Base-by-base conservation (phyloP, 1,140 invertebrate species). In the Musca domestica region DNA sequence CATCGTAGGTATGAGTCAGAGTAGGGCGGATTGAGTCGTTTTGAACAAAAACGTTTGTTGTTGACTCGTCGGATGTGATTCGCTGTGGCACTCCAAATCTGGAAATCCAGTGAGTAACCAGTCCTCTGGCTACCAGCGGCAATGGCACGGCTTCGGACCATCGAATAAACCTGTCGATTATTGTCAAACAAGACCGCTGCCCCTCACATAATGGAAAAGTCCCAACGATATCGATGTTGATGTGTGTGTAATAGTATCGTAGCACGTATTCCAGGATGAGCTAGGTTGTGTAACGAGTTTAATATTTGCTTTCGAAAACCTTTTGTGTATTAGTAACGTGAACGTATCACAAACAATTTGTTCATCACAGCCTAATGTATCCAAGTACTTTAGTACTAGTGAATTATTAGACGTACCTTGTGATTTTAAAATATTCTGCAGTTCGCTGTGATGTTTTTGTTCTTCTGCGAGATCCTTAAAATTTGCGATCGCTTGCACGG, bases 101-200 rank as follows among this genome's bases (percentile, higher is more conserved):
- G 9, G 74, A 27, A 12, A 84, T 73, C 82, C 82, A 83, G 34
- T 58, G 34, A 2, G 58, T 12, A 41, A 78, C 56, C 47, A 85
- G 67, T 4, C 75, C 74, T 47, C 64, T 14, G 3, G 70, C 70
- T n/a, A 71, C 66, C 14, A 52, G 64, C 48, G 58, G 56, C 41
- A 80, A 23, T 0, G 83, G 81, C 17, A 80, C 51, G 14, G 74
- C 78, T 69, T 81, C 78, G 0, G 76, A 83, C 77, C 74, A 85
- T 41, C 73, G 70, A 7, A 77, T 83, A 69, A 72, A 83, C 15
- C 78, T 65, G 66, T 84, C 76, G 7, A 83, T 76, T 2, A 70
- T 70, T 1, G 82, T 85, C 1, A 84, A 69, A 14, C 71, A 71
- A 64, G 84, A 84, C 15, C 19, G 27, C 34, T 64, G 74, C 9